Evolutionary conservation across 2,113 vertebrate species (phyloP).

Genomic region (Myocastor coypus): DNA sequence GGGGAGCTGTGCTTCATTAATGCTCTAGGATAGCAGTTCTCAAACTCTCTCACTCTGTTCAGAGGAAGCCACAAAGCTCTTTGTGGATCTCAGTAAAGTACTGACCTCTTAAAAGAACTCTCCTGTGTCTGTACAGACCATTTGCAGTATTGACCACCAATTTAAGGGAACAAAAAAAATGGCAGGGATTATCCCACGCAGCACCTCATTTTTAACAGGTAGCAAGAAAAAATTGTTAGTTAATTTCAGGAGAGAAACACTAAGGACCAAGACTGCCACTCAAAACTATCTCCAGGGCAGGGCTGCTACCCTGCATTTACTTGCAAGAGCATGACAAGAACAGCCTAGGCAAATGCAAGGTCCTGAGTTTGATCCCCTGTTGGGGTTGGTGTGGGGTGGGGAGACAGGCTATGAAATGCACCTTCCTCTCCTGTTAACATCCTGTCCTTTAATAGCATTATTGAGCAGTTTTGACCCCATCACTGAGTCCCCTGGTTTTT

Average conservation of each 20-base stretch:
- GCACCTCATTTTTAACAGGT: neutral
- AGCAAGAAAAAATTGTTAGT: neutral
- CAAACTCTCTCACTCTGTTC: neutral
- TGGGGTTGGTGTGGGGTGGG: no score
- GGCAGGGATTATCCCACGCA: neutral
- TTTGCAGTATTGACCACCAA: neutral
- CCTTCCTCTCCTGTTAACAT: neutral
- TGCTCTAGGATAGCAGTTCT: neutral
- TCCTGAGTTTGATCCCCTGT: no score
- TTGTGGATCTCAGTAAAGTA: neutral
- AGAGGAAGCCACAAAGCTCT: neutral
- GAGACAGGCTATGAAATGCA: no score
- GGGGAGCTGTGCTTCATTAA: constrained; percentile 23
- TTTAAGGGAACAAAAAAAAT: constrained; percentile 26
- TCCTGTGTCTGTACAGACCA: neutral
- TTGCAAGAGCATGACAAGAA: neutral
- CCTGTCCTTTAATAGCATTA: neutral
- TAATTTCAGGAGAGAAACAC: neutral
- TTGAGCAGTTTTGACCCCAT: neutral
- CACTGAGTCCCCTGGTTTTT: neutral
- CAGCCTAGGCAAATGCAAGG: neutral
- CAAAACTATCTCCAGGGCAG: neutral
- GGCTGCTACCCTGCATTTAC: neutral
- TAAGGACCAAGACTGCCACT: neutral
- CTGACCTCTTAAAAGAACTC: neutral